Conservation (phyloP, 2,113 vertebrate genomes). For the Thymallus thymallus region DNA sequence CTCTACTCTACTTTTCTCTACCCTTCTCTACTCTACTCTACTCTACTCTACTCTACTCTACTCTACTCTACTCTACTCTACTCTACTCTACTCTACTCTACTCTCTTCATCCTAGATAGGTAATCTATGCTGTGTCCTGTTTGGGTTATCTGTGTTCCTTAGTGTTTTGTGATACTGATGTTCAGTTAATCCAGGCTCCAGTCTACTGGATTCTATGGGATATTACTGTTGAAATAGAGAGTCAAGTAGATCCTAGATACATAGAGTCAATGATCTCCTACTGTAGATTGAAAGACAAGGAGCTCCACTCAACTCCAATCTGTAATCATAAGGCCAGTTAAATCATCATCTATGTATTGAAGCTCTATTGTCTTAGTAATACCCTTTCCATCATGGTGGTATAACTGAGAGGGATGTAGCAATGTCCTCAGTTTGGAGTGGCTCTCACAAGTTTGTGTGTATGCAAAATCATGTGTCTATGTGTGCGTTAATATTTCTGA, state of each 20-base stretch:
- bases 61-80: neutral
- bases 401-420: too few species aligned
- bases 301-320: neutral
- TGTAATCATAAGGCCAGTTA: slow-evolving; percentile 46
- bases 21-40: neutral
- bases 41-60: neutral
- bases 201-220: too few species aligned
- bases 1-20: too few species aligned
- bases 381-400: slow-evolving; percentile 33
- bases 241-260: too few species aligned
- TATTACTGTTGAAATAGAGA: too few species aligned
- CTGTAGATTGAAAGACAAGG: slow-evolving; percentile 15
- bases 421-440: slow-evolving; percentile 5
- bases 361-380: neutral
- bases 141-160: too few species aligned
- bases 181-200: too few species aligned
- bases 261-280: slow-evolving; percentile 14
- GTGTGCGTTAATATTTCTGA: slow-evolving; percentile 12
- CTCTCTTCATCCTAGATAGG: neutral
- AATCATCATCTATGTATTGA: neutral
- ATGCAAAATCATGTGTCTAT: slow-evolving; percentile 3
- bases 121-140: too few species aligned
- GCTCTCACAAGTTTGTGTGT: slow-evolving; percentile 24
- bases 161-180: too few species aligned
- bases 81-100: slow-evolving; percentile 4